Percentiles rank a stretch among this genome's conserved stretches.
Conservation (phyloP, 2,113 vertebrate species). For the Psilopogon haemacephalus region DNA sequence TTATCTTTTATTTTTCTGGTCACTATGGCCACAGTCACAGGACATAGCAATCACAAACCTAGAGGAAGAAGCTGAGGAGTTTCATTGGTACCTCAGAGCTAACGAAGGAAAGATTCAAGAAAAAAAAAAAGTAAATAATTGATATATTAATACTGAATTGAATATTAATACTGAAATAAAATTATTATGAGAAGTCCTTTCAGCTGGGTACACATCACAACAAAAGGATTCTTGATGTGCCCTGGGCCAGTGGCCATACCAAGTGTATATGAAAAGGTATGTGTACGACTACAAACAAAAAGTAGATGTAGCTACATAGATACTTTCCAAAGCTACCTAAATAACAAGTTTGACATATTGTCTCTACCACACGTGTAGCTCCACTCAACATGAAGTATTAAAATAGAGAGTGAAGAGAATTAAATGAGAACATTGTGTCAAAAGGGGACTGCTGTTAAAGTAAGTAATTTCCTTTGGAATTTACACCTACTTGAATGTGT, state of each 20-base stretch:
- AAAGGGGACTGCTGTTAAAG: constrained; percentile 4
- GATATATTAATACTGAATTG: not conserved
- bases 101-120: not conserved
- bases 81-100: not conserved
- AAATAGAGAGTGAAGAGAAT: constrained; percentile 11
- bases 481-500: constrained; percentile 29
- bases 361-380: not conserved
- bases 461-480: constrained; percentile 40
- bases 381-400: constrained; percentile 4
- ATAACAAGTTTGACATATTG: not conserved
- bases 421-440: constrained; percentile 49
- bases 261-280: not conserved
- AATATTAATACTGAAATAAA: not conserved
- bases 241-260: no score
- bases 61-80: not conserved
- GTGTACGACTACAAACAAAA: no score
- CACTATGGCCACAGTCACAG: not conserved
- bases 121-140: not conserved
- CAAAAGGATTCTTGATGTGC: not conserved
- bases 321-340: not conserved
- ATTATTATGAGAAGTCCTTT: not conserved
- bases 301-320: not conserved
- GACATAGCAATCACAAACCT: not conserved
- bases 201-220: not conserved
- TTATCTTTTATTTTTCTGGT: not conserved